A percentile compares a stretch with the other conserved stretches of the same genome.
phyloP scores from a whole-genome alignment of 2,113 vertebrate genomes.

The Erythrocercus mccallii region DNA sequence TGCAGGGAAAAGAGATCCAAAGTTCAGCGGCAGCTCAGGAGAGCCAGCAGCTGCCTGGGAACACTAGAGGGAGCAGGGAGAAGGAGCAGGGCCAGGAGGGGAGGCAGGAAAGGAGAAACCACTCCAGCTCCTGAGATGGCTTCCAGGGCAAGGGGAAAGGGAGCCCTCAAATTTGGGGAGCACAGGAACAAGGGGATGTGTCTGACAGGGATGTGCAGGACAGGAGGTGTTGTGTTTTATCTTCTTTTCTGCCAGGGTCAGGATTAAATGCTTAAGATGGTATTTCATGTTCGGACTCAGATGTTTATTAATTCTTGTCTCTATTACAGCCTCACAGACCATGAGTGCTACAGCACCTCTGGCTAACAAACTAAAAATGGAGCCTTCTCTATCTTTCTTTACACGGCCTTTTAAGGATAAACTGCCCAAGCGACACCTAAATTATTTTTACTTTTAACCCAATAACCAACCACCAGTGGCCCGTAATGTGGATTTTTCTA shows the following conservation, averaged over 20 bases:
- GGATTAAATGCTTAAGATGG: not conserved
- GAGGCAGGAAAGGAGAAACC: not conserved
- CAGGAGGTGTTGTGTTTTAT: not conserved
- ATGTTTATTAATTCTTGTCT: not conserved
- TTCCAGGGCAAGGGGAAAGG: not conserved
- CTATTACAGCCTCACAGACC: no score
- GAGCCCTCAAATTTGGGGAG: not conserved
- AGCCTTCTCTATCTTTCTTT: no score
- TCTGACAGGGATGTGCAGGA: rapidly evolving
- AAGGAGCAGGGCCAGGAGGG: not conserved
- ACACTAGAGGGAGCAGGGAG: slow-evolving; percentile 12
- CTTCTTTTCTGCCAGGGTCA: not conserved
- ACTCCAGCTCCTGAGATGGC: not conserved
- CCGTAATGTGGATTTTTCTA: no score
- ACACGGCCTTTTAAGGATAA: no score
- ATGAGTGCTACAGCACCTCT: no score
- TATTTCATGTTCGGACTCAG: not conserved
- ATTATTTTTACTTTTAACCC: no score
- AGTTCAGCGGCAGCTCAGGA: not conserved
- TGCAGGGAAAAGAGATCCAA: not conserved
- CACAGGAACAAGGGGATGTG: not conserved
- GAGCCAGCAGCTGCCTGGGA: not conserved
- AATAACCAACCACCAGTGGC: no score
- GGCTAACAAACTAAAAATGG: no score
- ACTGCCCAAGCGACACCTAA: no score